Base-by-base conservation (phyloP, 2,888 invertebrate species). In the Diloba caeruleocephala region DNA sequence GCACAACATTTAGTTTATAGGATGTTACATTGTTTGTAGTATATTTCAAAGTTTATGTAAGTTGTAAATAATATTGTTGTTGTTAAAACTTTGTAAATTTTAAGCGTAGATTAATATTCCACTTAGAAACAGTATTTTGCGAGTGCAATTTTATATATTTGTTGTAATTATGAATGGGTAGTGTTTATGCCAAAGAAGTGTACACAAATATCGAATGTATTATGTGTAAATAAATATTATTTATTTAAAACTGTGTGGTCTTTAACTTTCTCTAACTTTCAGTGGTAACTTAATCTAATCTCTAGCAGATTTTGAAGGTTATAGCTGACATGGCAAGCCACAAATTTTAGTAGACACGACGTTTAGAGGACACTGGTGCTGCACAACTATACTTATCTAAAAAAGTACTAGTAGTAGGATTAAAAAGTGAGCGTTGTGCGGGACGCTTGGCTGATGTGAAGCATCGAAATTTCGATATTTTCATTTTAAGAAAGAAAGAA, bases 131-230 rank as follows among this genome's bases (percentile, higher is more conserved):
- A 89, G 88, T 90, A 90, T 90, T 89, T 87, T 87, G 81, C 77
- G 82, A 87, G 91, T 90, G 91, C 91, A 91, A 91, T 92, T 81
- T 81, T 74, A 74, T 64, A 79, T 76, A 64, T 66, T 72, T 73
- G 76, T 61, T 65, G 74, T 74, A 74, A 39, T 69, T 71, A 72
- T 70, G 77, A 81, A 85, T 86, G 88, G 81, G 87, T 90, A 90
- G 90, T 81, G 85, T 80, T 82, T 82, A 90, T 89, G 84, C 92
- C 91, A 92, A 92, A 91, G 92, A 91, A 81, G 79, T 90, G 88
- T 89, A 87, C 88, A 88, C 88, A 87, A 84, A 84, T 78, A 67
- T 78, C 76, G 80, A 82, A 65, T 69, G 62, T 66, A 66, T 76
- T 84, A 15, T 38, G 83, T 90, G 86, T 90, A 89, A 89, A 89